Evolutionary conservation across 2,888 invertebrate genomes (phyloP).

Genomic region (Limnephilus rhombicus): DNA sequence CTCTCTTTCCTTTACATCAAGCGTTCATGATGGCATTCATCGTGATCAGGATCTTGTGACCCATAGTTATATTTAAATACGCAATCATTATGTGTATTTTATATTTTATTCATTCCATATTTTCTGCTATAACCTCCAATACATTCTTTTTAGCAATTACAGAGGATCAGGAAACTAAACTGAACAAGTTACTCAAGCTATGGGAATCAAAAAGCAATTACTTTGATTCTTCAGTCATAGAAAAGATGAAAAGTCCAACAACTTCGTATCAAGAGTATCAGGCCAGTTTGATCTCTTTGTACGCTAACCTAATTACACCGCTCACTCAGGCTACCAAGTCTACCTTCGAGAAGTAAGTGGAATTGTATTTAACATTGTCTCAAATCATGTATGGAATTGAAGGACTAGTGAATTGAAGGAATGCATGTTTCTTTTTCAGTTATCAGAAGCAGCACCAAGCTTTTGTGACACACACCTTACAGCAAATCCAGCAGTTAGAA

Average conservation of each 20-base stretch:
- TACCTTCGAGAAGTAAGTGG: constrained; percentile 85
- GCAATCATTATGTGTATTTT: neutral
- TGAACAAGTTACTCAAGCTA: constrained; percentile 94
- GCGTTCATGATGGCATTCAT: neutral
- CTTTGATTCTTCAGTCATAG: constrained; percentile 88
- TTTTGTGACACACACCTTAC: constrained; percentile 93
- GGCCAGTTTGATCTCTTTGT: constrained; percentile 88
- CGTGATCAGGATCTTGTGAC: neutral
- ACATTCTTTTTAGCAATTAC: constrained; percentile 82
- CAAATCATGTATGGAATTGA: no score
- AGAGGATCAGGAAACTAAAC: constrained; percentile 92
- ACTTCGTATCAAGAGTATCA: constrained; percentile 94
- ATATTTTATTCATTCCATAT: constrained; percentile 8
- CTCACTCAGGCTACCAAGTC: constrained; percentile 89
- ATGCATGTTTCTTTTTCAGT: constrained; percentile 68
- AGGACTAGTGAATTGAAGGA: neutral
- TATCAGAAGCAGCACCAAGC: constrained; percentile 97
- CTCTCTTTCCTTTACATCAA: neutral
- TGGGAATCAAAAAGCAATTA: constrained; percentile 98
- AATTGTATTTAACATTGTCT: neutral
- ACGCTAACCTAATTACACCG: constrained; percentile 87
- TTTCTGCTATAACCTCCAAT: neutral
- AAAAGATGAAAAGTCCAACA: constrained; percentile 91
- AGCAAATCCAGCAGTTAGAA: constrained; percentile 91
- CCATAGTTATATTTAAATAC: constrained; percentile 3